Conservation (phyloP, 2,888 invertebrate species). For the Sarcophaga carnaria region DNA sequence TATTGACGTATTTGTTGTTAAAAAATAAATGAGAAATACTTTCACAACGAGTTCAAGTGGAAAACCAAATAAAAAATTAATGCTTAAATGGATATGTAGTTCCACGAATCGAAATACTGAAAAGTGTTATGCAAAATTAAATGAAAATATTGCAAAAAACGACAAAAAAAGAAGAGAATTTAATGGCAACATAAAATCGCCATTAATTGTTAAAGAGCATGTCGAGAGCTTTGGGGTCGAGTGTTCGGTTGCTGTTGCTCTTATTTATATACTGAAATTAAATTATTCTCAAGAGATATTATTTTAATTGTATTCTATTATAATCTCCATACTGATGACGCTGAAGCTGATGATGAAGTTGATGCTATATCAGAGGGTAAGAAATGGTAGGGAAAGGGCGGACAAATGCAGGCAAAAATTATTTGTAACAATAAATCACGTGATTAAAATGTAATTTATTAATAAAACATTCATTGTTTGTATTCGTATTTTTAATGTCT, state of each 20-base stretch:
- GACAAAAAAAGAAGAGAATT: slow-evolving; percentile 14
- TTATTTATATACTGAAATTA: slow-evolving; percentile 56
- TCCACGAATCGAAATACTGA: slow-evolving; percentile 41
- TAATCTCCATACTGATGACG: no score
- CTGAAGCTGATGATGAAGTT: no score
- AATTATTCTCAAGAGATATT: slow-evolving; percentile 61
- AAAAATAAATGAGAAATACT: neutral
- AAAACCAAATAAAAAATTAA: neutral
- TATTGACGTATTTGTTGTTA: slow-evolving; percentile 11
- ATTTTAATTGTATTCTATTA: slow-evolving; percentile 38
- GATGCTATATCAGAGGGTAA: no score
- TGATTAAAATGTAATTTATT: slow-evolving; percentile 58
- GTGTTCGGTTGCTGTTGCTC: neutral
- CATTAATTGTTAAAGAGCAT: slow-evolving; percentile 63
- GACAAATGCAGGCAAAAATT: slow-evolving; percentile 35
- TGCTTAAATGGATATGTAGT: slow-evolving; percentile 29
- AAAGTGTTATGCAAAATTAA: slow-evolving; percentile 25
- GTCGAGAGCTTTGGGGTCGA: neutral
- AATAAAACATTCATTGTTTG: neutral
- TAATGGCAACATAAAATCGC: slow-evolving; percentile 40
- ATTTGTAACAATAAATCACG: slow-evolving; percentile 61
- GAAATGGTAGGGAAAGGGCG: neutral
- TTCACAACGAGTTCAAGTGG: no score
- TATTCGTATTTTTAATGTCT: neutral
- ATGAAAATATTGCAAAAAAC: slow-evolving; percentile 24